A percentile compares a stretch with the other conserved stretches of the same genome.
These are phyloP conservation scores for Timema cristinae DNA, from an alignment of 2,888 invertebrate genomes.

Conservation along the genomic window DNA sequence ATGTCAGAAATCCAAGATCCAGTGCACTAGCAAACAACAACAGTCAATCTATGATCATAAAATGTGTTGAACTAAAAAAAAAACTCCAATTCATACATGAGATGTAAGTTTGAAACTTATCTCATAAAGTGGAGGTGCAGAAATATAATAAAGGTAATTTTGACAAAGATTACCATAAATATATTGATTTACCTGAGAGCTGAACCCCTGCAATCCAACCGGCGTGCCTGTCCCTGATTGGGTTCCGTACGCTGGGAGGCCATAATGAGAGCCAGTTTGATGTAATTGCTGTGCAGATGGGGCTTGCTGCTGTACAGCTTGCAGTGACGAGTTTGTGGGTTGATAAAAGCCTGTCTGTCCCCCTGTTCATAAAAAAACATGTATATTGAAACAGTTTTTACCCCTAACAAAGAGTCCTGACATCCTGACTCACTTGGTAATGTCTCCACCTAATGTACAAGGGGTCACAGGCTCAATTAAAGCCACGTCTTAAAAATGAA, in stretches of 20 bases:
- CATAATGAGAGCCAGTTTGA: conserved; percentile 41
- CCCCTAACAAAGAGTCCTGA: conserved; percentile 13
- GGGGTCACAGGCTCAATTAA: background rate
- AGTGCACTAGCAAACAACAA: too few species aligned
- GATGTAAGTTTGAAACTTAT: too few species aligned
- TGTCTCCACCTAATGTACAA: background rate
- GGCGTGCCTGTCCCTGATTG: conserved; percentile 33
- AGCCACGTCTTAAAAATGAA: background rate
- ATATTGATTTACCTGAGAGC: conserved; percentile 31
- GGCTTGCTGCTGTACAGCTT: conserved; percentile 42
- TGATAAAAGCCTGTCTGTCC: conserved; percentile 51
- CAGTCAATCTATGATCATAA: too few species aligned
- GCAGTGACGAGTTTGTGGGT: conserved; percentile 37
- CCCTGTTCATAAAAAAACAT: conserved; percentile 37
- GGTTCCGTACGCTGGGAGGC: conserved; percentile 46
- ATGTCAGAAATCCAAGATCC: too few species aligned
- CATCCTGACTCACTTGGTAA: background rate
- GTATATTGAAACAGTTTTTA: too few species aligned
- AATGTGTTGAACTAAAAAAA: too few species aligned
- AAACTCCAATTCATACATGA: too few species aligned
- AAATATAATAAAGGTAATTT: too few species aligned
- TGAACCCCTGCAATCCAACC: conserved; percentile 30
- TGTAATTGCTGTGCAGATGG: conserved; percentile 45
- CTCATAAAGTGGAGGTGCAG: too few species aligned
- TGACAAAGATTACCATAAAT: too few species aligned